phyloP scores from a whole-genome alignment of 2,888 invertebrate genomes.

The Drosophila emarginata region DNA sequence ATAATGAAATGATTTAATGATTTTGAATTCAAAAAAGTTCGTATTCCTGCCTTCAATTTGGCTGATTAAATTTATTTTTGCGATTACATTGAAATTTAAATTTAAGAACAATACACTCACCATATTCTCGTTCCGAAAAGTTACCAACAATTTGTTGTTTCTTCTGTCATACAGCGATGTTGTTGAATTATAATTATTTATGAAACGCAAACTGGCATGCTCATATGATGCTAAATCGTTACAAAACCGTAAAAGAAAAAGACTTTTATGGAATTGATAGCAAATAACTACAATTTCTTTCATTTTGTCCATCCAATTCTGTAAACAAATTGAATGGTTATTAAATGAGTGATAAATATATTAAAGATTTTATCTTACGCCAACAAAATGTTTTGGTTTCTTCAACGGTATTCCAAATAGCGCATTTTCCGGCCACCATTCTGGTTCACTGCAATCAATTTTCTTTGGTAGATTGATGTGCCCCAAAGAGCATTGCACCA shows the following conservation, averaged over 20 bases:
- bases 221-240: conserved; percentile 87
- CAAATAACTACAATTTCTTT: conserved; percentile 87
- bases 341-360: not conserved
- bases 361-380: conserved; percentile 77
- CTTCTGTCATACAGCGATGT: conserved; percentile 88
- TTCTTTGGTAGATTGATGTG: conserved; percentile 83
- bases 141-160: conserved; percentile 87
- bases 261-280: conserved; percentile 88
- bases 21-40: no score
- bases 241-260: conserved; percentile 88
- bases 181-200: conserved; percentile 88
- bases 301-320: conserved; percentile 86
- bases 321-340: not conserved
- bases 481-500: conserved; percentile 89
- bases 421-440: conserved; percentile 88
- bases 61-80: no score
- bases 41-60: no score
- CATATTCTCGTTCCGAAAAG: conserved; percentile 90
- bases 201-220: conserved; percentile 86
- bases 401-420: conserved; percentile 86
- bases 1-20: no score
- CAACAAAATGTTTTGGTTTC: conserved; percentile 83
- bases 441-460: conserved; percentile 84
- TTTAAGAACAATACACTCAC: conserved; percentile 72
- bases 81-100: not conserved